phyloP scores from a whole-genome alignment of 30 jellyfish, hydroid and myxozoan species.

The Aurelia aurita region DNA sequence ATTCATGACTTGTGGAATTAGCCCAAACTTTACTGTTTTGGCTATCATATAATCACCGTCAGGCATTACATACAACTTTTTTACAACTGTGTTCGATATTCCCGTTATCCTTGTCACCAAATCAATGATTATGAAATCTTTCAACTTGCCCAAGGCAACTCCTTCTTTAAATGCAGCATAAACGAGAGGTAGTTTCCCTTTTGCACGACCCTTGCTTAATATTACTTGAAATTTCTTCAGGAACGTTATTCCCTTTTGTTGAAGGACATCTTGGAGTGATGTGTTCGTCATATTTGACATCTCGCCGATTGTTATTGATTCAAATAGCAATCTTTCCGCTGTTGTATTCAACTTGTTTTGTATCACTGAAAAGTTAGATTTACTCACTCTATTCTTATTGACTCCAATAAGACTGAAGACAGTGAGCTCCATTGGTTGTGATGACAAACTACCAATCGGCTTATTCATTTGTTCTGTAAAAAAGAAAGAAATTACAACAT shows the following conservation, averaged over 20 bases:
- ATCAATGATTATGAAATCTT: not conserved
- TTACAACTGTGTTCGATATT: not conserved
- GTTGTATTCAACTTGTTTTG: not conserved
- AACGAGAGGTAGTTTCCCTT: not conserved
- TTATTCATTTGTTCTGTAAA: not conserved
- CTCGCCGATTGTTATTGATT: slow-evolving; percentile 3
- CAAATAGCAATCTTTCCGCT: not conserved
- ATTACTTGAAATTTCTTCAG: slow-evolving; percentile 2
- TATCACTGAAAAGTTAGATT: not conserved
- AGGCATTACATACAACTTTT: slow-evolving; percentile 1
- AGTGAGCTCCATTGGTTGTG: not conserved
- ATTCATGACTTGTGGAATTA: not conserved
- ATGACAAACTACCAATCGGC: not conserved
- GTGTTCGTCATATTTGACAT: not conserved
- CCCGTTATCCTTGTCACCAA: not conserved
- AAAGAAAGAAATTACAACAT: not conserved
- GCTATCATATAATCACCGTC: not conserved
- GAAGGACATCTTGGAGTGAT: not conserved
- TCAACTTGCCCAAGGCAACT: not conserved
- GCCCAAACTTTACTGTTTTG: not conserved
- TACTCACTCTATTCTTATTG: not conserved
- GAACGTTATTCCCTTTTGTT: not conserved
- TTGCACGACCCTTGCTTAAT: slow-evolving; percentile 3
- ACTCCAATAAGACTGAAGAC: slow-evolving; percentile 4
- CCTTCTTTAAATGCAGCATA: slow-evolving; percentile 6